Conservation (phyloP, 2,797 vertebrate species). For the Sphenopsis melanotis region DNA sequence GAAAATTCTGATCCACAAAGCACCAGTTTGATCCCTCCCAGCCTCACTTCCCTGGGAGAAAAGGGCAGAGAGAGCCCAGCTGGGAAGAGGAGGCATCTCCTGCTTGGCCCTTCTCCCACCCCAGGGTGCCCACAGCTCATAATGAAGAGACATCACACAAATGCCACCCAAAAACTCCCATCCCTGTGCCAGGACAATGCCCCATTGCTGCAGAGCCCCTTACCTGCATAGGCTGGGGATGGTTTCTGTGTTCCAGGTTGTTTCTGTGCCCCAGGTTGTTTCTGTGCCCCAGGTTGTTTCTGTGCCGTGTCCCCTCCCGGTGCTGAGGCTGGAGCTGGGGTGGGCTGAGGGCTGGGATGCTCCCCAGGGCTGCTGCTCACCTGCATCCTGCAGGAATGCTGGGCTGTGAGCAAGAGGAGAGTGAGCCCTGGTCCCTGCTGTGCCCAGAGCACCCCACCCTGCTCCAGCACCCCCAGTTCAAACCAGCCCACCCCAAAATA, state of each 20-base stretch:
- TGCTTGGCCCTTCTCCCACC: fast-evolving
- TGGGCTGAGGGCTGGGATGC: neutral
- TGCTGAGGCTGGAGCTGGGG: fast-evolving
- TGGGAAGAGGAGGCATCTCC: neutral
- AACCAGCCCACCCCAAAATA: neutral
- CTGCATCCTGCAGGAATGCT: neutral
- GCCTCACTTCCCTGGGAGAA: neutral
- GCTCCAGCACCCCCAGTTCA: neutral
- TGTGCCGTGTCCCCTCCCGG: neutral
- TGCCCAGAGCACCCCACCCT: fast-evolving
- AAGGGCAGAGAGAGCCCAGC: fast-evolving
- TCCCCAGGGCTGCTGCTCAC: neutral
- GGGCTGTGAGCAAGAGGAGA: neutral
- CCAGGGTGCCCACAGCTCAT: fast-evolving
- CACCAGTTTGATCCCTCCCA: fast-evolving
- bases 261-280: fast-evolving
- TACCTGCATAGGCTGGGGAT: neutral
- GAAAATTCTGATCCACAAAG: neutral
- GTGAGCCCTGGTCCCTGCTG: neutral
- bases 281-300: fast-evolving
- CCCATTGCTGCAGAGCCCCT: fast-evolving
- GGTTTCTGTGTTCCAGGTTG: fast-evolving
- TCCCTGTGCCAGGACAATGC: fast-evolving
- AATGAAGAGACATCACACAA: neutral
- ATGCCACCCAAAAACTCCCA: fast-evolving